Conservation (phyloP, 1,140 invertebrate genomes). For the Cotesia chilonis region DNA sequence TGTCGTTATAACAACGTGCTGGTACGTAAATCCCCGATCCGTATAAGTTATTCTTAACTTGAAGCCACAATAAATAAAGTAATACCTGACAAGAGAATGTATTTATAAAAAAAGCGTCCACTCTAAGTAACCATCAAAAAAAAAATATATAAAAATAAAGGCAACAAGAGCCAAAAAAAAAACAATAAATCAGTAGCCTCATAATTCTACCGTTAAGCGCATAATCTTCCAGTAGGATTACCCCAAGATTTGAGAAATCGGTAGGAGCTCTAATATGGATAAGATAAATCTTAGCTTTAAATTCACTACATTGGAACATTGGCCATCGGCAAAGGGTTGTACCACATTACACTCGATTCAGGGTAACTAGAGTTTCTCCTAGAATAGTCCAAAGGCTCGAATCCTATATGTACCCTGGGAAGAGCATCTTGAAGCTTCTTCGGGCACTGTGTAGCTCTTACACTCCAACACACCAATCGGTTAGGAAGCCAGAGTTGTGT, state of each 20-base stretch:
- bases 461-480: constrained; percentile 1
- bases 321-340: constrained; percentile 1
- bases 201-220: neutral
- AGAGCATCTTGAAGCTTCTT: neutral
- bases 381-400: constrained; percentile 40
- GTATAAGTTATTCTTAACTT: constrained; percentile 61
- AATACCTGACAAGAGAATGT: constrained; percentile 9
- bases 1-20: constrained; percentile 62
- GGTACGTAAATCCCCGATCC: constrained; percentile 58
- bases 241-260: too few relatives aligned
- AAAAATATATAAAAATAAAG: too few relatives aligned
- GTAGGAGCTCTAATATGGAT: neutral
- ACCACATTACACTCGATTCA: constrained; percentile 52
- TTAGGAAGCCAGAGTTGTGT: constrained; percentile 1
- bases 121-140: constrained; percentile 1
- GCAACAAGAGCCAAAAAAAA: neutral
- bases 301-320: neutral
- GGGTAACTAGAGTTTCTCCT: constrained; percentile 47
- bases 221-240: neutral
- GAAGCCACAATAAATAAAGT: neutral
- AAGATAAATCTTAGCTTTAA: constrained; percentile 16
- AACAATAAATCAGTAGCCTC: neutral
- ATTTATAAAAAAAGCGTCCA: constrained; percentile 11
- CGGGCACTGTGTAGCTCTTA: neutral
- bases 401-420: constrained; percentile 12